Evolutionary conservation across 1,140 invertebrate species (phyloP).

Genomic region (Penaeus chinensis): DNA sequence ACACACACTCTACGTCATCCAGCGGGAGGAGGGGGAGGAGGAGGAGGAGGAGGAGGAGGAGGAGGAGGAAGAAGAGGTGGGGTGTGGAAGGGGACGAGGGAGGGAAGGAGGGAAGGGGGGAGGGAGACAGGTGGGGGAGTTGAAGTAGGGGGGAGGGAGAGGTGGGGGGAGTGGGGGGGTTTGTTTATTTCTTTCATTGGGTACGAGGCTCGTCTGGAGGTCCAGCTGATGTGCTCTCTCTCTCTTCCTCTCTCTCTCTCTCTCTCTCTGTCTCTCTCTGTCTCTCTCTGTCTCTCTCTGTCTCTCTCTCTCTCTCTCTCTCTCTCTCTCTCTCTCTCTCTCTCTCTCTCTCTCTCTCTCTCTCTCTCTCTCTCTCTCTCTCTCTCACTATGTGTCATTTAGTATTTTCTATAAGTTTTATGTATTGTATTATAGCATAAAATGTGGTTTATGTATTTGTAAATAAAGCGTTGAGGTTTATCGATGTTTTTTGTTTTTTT

Average conservation of each 20-base stretch:
- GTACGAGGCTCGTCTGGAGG: no score
- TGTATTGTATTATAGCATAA: not conserved
- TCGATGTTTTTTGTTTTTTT: not conserved
- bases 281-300: slow-evolving; percentile 24
- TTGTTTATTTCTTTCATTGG: no score
- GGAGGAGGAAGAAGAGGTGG: not conserved
- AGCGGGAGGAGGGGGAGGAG: slow-evolving; percentile 16
- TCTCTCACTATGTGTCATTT: not conserved
- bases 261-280: slow-evolving; percentile 28
- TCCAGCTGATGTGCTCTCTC: no score
- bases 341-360: slow-evolving; percentile 18
- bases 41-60: slow-evolving; percentile 21
- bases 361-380: slow-evolving; percentile 23
- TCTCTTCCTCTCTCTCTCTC: no score
- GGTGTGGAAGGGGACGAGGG: not conserved
- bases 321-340: not conserved
- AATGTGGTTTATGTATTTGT: not conserved
- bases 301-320: no score
- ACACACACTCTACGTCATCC: slow-evolving; percentile 43
- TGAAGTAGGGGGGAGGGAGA: no score
- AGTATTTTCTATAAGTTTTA: not conserved
- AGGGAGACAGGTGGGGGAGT: no score
- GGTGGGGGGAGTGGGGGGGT: no score
- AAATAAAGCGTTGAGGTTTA: no score
- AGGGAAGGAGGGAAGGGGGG: not conserved